phyloP scores from a whole-genome alignment of 2,888 invertebrate genomes.

The Pogonocherus hispidulus region DNA sequence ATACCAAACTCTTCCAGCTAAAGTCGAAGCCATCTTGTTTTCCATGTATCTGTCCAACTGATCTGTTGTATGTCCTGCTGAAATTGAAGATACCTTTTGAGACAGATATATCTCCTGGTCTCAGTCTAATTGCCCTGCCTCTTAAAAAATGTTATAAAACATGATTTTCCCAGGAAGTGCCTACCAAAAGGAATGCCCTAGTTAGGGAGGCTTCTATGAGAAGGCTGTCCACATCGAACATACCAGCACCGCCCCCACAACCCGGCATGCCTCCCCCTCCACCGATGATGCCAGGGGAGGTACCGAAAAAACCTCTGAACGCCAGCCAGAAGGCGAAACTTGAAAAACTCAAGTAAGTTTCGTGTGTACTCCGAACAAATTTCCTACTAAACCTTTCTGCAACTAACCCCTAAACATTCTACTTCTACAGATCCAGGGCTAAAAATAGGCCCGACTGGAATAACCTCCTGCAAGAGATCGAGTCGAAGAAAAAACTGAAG shows the following conservation, averaged over 20 bases:
- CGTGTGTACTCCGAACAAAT: too few species aligned
- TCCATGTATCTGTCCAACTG: not conserved
- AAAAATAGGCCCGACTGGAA: constrained; percentile 90
- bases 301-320: constrained; percentile 71
- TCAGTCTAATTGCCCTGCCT: too few species aligned
- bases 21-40: not conserved
- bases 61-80: not conserved
- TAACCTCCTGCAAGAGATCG: constrained; percentile 93
- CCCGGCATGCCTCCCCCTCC: constrained; percentile 79
- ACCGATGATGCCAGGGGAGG: constrained; percentile 75
- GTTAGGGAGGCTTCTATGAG: constrained; percentile 64
- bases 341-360: constrained; percentile 77
- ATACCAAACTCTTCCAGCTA: too few species aligned
- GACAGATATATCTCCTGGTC: too few species aligned
- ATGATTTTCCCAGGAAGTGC: constrained; percentile 53
- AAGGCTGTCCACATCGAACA: constrained; percentile 54
- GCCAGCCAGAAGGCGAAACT: constrained; percentile 76
- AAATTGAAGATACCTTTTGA: not conserved
- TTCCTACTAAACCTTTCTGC: too few species aligned
- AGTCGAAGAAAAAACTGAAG: constrained; percentile 81
- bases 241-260: constrained; percentile 60
- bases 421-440: constrained; percentile 74
- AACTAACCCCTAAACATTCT: too few species aligned
- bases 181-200: constrained; percentile 62
- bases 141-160: constrained; percentile 13